Evolutionary conservation across 2,113 vertebrate genomes (phyloP), one percentile per base, ranked within the genome.

Genomic region (Rynchops niger): DNA sequence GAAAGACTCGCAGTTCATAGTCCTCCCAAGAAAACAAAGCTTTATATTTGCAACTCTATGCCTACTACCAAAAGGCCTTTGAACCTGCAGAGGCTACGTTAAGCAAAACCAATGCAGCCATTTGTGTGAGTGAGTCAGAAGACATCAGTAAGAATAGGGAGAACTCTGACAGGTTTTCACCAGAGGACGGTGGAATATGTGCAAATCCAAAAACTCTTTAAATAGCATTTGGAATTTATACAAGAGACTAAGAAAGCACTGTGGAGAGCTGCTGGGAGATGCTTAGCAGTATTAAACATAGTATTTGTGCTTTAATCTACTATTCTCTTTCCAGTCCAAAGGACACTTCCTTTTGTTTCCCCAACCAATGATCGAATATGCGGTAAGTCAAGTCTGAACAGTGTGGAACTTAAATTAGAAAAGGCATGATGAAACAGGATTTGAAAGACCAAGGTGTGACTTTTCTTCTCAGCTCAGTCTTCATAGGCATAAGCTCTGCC

Each of bases 121-220:
- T 3, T 59, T 70, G 29, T 40, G 20, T 4, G 55, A 62, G 9
- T 38, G 40, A 67, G 15, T 29, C n/a, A 59, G 30, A 89, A 83
- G 12, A 29, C 45, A 78, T 27, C 23, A 8, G 32, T 32, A 66
- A 40, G 20, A 82, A 69, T 1, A 70, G 10, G 7, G 19, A 86
- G n/a, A 91, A 86, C n/a, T 56, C 36, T 5, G 2, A 5, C 2
- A 5, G 10, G 0, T 1, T 63, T 63, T 71, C 67, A 63, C 9
- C 15, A 55, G 56, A 78, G 29, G 21, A 58, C 58, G 22, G 40
- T 23, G 30, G 25, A 82, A 3, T 45, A 83, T 10, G 7, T 59
- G 14, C 29, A 77, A 62, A 70, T 52, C 5, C 29, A 36, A 58
- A 67, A 63, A 11, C 30, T 49, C 22, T 90, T 93, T 58, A 50